A percentile compares a stretch with the other conserved stretches of the same genome.
Evolutionary conservation across 2,797 vertebrate genomes (phyloP).

Genomic region (Fistularia commersonii): DNA sequence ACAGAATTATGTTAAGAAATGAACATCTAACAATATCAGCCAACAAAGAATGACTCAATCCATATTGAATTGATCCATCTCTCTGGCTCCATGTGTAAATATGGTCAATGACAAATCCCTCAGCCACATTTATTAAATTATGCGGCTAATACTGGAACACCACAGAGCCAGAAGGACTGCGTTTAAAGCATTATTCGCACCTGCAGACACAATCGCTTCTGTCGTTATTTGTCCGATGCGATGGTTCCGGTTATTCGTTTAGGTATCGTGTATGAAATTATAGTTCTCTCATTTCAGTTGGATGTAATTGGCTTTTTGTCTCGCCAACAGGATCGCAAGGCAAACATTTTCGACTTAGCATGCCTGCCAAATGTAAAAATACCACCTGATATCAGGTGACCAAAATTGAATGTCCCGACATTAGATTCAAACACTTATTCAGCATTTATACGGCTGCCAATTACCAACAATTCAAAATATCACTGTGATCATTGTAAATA

Average conservation of each 20-base stretch:
- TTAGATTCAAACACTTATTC: too few relatives aligned
- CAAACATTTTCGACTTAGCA: too few relatives aligned
- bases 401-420: too few relatives aligned
- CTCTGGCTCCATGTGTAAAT: slow-evolving; percentile 36
- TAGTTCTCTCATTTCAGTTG: too few relatives aligned
- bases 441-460: too few relatives aligned
- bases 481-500: too few relatives aligned
- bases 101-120: slow-evolving; percentile 46
- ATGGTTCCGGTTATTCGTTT: too few relatives aligned
- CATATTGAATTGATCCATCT: slow-evolving; percentile 37
- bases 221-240: not conserved
- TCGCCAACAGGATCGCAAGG: too few relatives aligned
- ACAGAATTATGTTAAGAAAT: slow-evolving; percentile 31
- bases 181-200: slow-evolving; percentile 36
- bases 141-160: slow-evolving; percentile 28
- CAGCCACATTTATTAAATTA: slow-evolving; percentile 57
- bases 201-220: slow-evolving; percentile 12
- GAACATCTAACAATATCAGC: slow-evolving; percentile 38
- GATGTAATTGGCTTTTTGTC: too few relatives aligned
- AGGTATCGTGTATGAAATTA: too few relatives aligned
- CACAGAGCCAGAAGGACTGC: slow-evolving; percentile 23
- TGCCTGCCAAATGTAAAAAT: too few relatives aligned
- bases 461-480: too few relatives aligned
- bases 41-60: slow-evolving; percentile 41
- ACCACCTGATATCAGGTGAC: not conserved